These are phyloP conservation scores for Alosa sapidissima DNA, from an alignment of 2,797 vertebrate species.

Conservation along the genomic window DNA sequence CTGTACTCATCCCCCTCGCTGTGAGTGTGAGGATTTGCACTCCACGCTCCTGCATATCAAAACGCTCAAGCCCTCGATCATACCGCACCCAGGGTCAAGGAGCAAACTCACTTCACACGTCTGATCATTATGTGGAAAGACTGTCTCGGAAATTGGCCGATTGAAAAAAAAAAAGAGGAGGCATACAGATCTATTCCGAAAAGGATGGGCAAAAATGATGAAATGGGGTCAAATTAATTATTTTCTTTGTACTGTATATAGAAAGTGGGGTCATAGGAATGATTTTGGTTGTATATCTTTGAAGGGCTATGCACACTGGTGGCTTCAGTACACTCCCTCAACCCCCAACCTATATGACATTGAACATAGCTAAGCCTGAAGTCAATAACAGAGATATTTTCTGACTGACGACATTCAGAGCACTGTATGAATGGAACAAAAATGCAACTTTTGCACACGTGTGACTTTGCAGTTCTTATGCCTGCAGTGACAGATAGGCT, in stretches of 20 bases:
- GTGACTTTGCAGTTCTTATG: not conserved
- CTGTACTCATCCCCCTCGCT: conserved; percentile 34
- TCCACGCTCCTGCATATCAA: conserved; percentile 46
- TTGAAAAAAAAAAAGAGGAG: not conserved
- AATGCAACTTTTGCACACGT: not conserved
- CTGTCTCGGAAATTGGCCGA: conserved; percentile 27
- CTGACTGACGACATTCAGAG: not conserved
- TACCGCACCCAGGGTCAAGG: conserved; percentile 34
- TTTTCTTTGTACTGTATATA: conserved; percentile 22
- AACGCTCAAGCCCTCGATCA: conserved; percentile 38
- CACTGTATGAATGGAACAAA: not conserved
- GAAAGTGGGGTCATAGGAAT: not conserved
- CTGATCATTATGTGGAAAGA: conserved; percentile 33
- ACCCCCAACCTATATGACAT: not conserved
- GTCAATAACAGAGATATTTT: not conserved
- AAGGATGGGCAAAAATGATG: conserved; percentile 30
- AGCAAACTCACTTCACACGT: conserved; percentile 49
- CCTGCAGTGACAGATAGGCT: not conserved
- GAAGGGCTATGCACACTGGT: no score
- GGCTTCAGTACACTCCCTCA: no score
- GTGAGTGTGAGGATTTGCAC: conserved; percentile 36
- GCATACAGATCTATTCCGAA: conserved; percentile 29
- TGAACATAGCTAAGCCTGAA: not conserved
- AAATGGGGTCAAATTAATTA: conserved; percentile 44
- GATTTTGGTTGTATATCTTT: no score